Percentiles rank a stretch among this genome's conserved stretches.
Evolutionary conservation across 2,797 vertebrate species (phyloP).

Genomic region (Spinibarbus caldwelli): DNA sequence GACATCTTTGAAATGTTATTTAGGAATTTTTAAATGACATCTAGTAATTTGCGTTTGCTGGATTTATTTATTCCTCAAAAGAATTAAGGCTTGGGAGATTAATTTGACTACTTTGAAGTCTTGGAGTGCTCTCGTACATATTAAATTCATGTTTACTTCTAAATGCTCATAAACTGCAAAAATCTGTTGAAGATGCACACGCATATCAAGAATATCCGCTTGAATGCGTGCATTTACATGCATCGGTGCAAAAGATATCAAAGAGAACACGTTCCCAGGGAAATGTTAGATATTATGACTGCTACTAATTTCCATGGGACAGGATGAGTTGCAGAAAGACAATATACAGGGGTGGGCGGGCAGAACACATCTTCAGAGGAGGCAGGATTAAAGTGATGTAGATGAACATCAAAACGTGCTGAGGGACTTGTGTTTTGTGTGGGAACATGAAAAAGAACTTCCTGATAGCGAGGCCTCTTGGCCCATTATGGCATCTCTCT

Average conservation of each 20-base stretch:
- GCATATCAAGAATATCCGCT: not conserved
- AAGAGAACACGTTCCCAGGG: slow-evolving; percentile 32
- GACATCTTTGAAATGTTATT: slow-evolving; percentile 22
- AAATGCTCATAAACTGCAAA: slow-evolving; percentile 41
- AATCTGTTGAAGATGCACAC: not conserved
- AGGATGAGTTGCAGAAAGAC: slow-evolving; percentile 44
- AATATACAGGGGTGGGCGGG: slow-evolving; percentile 43
- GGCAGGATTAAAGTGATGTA: slow-evolving; percentile 62
- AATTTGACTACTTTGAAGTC: slow-evolving; percentile 41
- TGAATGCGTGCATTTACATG: slow-evolving; percentile 1
- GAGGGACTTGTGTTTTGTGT: slow-evolving; percentile 56
- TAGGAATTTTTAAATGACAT: slow-evolving; percentile 35
- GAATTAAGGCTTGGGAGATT: slow-evolving; percentile 22
- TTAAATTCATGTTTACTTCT: slow-evolving; percentile 31
- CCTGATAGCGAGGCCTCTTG: slow-evolving; percentile 47
- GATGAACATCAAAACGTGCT: slow-evolving; percentile 61
- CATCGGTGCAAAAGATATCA: slow-evolving; percentile 28
- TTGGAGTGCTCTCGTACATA: slow-evolving; percentile 14
- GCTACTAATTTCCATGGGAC: slow-evolving; percentile 50
- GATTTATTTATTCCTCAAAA: slow-evolving; percentile 39
- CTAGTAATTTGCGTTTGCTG: slow-evolving; percentile 33
- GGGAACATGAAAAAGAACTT: slow-evolving; percentile 66
- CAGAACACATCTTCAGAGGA: slow-evolving; percentile 51
- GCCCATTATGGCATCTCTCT: slow-evolving; percentile 57
- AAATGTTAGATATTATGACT: slow-evolving; percentile 50